Percentiles rank a stretch among this genome's conserved stretches.
phyloP scores from a whole-genome alignment of 2,797 vertebrate genomes.

The Perodicticus potto region DNA sequence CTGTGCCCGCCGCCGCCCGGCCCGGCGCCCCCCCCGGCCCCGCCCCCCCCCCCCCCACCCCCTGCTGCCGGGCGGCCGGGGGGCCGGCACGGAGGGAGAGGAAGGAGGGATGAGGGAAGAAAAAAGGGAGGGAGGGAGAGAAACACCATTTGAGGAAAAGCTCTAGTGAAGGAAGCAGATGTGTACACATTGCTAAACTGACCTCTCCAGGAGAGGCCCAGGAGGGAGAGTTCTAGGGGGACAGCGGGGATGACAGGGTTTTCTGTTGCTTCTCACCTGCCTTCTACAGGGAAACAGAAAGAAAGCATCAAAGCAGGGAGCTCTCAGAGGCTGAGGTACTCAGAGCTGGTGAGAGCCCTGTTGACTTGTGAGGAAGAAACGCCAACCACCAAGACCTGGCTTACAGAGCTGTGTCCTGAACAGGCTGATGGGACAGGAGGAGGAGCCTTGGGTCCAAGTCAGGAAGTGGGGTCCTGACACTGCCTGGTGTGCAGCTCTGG shows the following conservation, averaged over 20 bases:
- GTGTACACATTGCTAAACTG: rapidly evolving
- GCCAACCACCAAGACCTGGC: not conserved
- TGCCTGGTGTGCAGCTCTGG: not conserved
- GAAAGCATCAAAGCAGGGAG: not conserved
- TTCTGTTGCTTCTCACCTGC: not conserved
- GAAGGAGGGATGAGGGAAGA: not conserved
- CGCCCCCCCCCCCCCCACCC: too few relatives aligned
- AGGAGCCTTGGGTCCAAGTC: not conserved
- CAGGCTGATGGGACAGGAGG: not conserved
- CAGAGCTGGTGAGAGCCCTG: not conserved
- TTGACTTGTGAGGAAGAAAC: not conserved
- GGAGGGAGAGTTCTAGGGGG: not conserved
- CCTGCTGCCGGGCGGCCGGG: too few relatives aligned
- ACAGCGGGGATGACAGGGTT: not conserved
- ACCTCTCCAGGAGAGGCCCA: not conserved
- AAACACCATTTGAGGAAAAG: not conserved
- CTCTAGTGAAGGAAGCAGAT: not conserved
- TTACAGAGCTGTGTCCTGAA: not conserved
- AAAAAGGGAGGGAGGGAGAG: too few relatives aligned
- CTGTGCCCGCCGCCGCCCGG: too few relatives aligned
- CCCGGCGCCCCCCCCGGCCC: too few relatives aligned
- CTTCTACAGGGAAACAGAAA: not conserved
- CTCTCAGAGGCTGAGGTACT: not conserved
- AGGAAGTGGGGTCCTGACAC: not conserved
- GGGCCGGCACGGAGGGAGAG: not conserved